A percentile compares a stretch with the other conserved stretches of the same genome.
Evolutionary conservation across 2,888 invertebrate species (phyloP).

Genomic region (Patella depressa): DNA sequence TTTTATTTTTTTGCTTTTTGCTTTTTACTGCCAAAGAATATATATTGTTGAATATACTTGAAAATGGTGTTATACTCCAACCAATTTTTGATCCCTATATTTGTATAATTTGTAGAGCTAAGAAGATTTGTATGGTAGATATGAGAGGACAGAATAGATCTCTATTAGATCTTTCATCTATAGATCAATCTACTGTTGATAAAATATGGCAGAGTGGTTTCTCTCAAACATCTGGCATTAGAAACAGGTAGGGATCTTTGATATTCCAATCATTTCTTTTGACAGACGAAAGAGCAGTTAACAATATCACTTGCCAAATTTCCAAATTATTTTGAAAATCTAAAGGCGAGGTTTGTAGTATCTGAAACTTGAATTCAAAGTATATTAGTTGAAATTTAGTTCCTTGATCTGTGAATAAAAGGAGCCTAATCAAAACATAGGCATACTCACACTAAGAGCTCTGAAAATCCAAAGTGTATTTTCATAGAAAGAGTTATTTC

Average conservation of each 20-base stretch:
- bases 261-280: background rate
- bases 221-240: slow-evolving; percentile 72
- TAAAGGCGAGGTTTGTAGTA: background rate
- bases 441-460: too few relatives aligned
- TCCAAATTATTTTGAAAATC: background rate
- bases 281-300: background rate
- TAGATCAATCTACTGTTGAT: slow-evolving; percentile 48
- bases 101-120: slow-evolving; percentile 37
- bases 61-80: too few relatives aligned
- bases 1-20: too few relatives aligned
- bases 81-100: too few relatives aligned
- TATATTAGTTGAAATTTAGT: too few relatives aligned
- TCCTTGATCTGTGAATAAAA: too few relatives aligned
- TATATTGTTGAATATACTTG: too few relatives aligned
- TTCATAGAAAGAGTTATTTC: background rate
- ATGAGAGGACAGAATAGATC: slow-evolving; percentile 69
- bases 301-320: background rate
- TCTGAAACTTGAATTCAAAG: background rate
- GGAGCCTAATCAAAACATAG: too few relatives aligned
- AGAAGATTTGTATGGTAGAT: slow-evolving; percentile 71
- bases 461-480: too few relatives aligned
- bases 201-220: slow-evolving; percentile 70
- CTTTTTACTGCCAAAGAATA: too few relatives aligned
- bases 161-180: slow-evolving; percentile 55
- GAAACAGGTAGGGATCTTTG: slow-evolving; percentile 69